Conservation (phyloP, 2,797 vertebrate species). For the Pseudomugil gertrudae region DNA sequence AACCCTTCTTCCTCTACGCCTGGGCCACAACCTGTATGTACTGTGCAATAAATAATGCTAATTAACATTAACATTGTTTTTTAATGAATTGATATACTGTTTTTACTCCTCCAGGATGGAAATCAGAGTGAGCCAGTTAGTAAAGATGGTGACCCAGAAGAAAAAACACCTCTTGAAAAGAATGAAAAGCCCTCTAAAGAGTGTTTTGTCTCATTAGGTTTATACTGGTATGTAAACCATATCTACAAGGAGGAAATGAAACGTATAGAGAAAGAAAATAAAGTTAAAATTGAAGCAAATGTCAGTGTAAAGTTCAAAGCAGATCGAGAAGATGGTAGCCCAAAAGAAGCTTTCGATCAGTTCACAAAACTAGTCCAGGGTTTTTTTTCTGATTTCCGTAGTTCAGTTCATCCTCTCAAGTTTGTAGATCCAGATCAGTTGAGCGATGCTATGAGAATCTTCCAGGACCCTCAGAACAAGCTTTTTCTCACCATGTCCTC, state of each 20-base stretch:
- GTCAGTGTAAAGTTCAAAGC: constrained; percentile 49
- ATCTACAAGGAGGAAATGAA: constrained; percentile 52
- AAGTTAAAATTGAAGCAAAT: constrained; percentile 21
- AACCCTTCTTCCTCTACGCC: rapidly evolving
- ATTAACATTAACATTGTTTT: not conserved
- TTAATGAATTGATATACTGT: not conserved
- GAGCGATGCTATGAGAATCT: not conserved
- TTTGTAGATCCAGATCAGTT: constrained; percentile 9
- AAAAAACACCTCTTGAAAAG: not conserved
- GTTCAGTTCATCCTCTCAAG: not conserved
- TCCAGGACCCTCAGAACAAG: constrained; percentile 16
- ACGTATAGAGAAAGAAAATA: constrained; percentile 38
- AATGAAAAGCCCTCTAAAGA: not conserved
- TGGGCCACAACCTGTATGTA: constrained; percentile 31
- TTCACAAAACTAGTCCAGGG: constrained; percentile 42
- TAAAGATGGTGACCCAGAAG: not conserved
- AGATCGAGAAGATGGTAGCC: not conserved
- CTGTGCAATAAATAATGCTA: not conserved
- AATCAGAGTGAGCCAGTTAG: not conserved
- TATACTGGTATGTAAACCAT: constrained; percentile 61
- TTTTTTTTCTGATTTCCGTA: rapidly evolving
- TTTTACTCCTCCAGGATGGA: rapidly evolving
- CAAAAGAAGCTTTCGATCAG: constrained; percentile 4
- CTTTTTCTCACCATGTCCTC: constrained; percentile 37
- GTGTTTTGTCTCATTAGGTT: constrained; percentile 1